phyloP scores from a whole-genome alignment of 2,113 vertebrate genomes.

The Python bivittatus region DNA sequence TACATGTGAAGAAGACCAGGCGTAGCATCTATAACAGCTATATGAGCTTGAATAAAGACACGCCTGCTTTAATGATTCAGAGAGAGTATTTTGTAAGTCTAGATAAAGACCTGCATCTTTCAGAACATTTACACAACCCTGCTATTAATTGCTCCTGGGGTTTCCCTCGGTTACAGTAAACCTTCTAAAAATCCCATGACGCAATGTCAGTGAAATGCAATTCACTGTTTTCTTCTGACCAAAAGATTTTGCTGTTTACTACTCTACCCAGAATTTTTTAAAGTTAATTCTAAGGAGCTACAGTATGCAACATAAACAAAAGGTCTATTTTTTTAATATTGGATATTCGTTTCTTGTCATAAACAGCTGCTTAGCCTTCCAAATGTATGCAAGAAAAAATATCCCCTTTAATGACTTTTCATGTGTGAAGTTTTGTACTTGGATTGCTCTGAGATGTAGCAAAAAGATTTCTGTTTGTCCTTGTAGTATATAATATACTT shows the following conservation, averaged over 20 bases:
- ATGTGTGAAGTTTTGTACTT: conserved; percentile 30
- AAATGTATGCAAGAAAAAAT: conserved; percentile 28
- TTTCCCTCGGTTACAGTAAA: background rate
- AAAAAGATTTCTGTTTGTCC: background rate
- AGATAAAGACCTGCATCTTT: background rate
- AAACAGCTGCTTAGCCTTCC: conserved; percentile 2
- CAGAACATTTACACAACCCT: background rate
- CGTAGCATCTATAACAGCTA: background rate
- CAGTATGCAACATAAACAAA: conserved; percentile 4
- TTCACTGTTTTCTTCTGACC: background rate
- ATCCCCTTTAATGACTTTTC: conserved; percentile 36
- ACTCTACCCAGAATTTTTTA: conserved; percentile 30
- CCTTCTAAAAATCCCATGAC: background rate
- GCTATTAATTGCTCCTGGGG: background rate
- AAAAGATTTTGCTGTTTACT: conserved; percentile 11
- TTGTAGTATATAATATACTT: background rate
- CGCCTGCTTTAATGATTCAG: background rate
- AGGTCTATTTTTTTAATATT: conserved; percentile 28
- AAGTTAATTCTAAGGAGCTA: conserved; percentile 33
- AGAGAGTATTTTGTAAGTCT: background rate
- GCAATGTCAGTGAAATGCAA: background rate
- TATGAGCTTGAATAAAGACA: background rate
- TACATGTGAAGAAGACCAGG: background rate
- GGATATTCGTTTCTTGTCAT: background rate
- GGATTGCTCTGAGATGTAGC: conserved; percentile 23